These are phyloP conservation scores for Sinohyriopsis cumingii DNA, from an alignment of 2,888 invertebrate species.

Conservation along the genomic window DNA sequence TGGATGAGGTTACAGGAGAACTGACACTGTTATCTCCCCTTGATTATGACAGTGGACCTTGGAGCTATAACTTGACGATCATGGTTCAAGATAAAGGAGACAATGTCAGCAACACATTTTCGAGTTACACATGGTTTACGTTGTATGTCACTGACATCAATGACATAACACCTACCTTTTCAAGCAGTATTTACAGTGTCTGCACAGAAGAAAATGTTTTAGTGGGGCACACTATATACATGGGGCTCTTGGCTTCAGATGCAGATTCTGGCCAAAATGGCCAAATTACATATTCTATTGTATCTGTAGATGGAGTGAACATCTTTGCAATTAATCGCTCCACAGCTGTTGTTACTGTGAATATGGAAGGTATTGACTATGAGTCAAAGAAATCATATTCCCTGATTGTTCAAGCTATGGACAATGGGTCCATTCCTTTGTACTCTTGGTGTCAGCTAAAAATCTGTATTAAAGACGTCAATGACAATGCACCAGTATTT, in stretches of 20 bases:
- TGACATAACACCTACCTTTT: constrained; percentile 49
- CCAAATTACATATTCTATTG: constrained; percentile 43
- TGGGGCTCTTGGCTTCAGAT: constrained; percentile 34
- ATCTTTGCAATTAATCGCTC: constrained; percentile 46
- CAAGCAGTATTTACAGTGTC: constrained; percentile 30
- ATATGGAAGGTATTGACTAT: constrained; percentile 42
- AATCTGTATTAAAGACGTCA: constrained; percentile 49
- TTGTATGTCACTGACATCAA: constrained; percentile 47
- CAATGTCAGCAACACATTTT: constrained; percentile 11
- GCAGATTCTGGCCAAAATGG: constrained; percentile 46
- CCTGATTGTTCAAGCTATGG: constrained; percentile 47
- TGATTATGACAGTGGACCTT: constrained; percentile 53
- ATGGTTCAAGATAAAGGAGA: constrained; percentile 41
- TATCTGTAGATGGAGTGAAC: constrained; percentile 41
- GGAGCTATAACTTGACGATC: constrained; percentile 34
- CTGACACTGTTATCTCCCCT: constrained; percentile 46
- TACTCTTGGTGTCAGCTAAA: constrained; percentile 43
- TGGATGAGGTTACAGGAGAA: constrained; percentile 45
- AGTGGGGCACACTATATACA: constrained; percentile 16
- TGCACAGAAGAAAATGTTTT: constrained; percentile 43
- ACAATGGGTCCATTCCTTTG: constrained; percentile 43
- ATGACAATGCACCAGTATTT: constrained; percentile 56
- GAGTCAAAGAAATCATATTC: constrained; percentile 46
- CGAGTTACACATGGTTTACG: constrained; percentile 26
- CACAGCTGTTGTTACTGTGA: constrained; percentile 46